Conservation (phyloP, 2,888 invertebrate genomes). For the Hofmannophila pseudospretella region DNA sequence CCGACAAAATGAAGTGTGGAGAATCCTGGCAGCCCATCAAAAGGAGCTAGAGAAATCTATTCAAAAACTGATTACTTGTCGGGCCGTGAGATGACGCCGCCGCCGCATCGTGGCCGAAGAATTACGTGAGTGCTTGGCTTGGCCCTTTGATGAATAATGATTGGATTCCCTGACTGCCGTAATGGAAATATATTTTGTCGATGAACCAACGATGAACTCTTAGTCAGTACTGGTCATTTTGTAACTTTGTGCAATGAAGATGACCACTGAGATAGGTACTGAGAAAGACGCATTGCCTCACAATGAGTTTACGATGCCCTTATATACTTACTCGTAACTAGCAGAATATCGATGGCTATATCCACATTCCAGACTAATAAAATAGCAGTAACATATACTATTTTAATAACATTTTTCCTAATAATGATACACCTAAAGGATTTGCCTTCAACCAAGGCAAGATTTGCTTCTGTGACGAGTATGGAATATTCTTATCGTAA, state of each 20-base stretch:
- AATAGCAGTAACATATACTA: too few relatives aligned
- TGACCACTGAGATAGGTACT: neutral
- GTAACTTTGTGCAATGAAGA: slow-evolving; percentile 1
- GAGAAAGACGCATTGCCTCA: neutral
- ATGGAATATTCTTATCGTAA: too few relatives aligned
- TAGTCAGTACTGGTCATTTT: slow-evolving; percentile 3
- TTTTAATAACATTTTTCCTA: too few relatives aligned
- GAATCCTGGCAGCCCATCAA: slow-evolving; percentile 60
- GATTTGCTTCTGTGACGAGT: too few relatives aligned
- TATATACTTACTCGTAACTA: too few relatives aligned
- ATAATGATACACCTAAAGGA: too few relatives aligned
- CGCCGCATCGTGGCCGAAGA: slow-evolving; percentile 24
- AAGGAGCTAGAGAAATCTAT: slow-evolving; percentile 48
- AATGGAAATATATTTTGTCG: slow-evolving; percentile 4
- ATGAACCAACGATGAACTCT: slow-evolving; percentile 1
- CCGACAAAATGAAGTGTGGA: slow-evolving; percentile 60
- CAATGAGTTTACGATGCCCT: too few relatives aligned
- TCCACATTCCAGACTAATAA: too few relatives aligned
- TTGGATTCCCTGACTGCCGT: slow-evolving; percentile 15
- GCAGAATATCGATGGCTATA: too few relatives aligned
- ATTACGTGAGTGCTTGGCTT: slow-evolving; percentile 34
- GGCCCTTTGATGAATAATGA: slow-evolving; percentile 41
- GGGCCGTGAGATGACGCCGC: too few relatives aligned
- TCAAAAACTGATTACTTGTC: slow-evolving; percentile 61
- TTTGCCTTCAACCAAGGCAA: too few relatives aligned